Conservation (phyloP, 1,140 invertebrate species). For the Drosophila seguyi region DNA sequence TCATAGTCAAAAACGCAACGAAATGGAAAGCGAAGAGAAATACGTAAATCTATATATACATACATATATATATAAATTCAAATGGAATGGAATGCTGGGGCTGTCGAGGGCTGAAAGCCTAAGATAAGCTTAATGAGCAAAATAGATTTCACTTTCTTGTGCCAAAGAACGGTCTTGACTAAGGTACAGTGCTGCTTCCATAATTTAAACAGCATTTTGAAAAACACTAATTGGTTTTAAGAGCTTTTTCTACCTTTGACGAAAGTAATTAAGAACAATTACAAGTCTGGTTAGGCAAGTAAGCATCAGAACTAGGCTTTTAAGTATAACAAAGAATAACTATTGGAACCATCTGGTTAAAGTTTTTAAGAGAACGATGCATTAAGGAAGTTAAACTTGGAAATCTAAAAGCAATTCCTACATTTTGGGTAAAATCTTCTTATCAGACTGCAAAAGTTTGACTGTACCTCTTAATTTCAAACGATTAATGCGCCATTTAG, state of each 20-base stretch:
- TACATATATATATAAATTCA: slow-evolving; percentile 31
- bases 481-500: slow-evolving; percentile 52
- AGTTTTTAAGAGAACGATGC: neutral
- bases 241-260: neutral
- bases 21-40: slow-evolving; percentile 51
- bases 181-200: slow-evolving; percentile 3
- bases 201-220: neutral
- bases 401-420: neutral
- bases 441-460: neutral
- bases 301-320: neutral
- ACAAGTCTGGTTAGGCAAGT: neutral
- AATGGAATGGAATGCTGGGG: slow-evolving; percentile 32
- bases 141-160: slow-evolving; percentile 48
- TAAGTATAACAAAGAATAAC: neutral
- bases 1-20: slow-evolving; percentile 34
- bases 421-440: neutral
- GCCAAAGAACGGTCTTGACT: slow-evolving; percentile 28
- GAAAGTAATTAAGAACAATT: neutral
- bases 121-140: slow-evolving; percentile 42
- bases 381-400: neutral
- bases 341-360: neutral
- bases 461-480: slow-evolving; percentile 6
- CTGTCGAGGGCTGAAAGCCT: slow-evolving; percentile 18
- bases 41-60: slow-evolving; percentile 1
- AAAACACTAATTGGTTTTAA: neutral